These are phyloP conservation scores for Philopedon plagiatum DNA, from an alignment of 2,888 invertebrate species.

Conservation along the genomic window DNA sequence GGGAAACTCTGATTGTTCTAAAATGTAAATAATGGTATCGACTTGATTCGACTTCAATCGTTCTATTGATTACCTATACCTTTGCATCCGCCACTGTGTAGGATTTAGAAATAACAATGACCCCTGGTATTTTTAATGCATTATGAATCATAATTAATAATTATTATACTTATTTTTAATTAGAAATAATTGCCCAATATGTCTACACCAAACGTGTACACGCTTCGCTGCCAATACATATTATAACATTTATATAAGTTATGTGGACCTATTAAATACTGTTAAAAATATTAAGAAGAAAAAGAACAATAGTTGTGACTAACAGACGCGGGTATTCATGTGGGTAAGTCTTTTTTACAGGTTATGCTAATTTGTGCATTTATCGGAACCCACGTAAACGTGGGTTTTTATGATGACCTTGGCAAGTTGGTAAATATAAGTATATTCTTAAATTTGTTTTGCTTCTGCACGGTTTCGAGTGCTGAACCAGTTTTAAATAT, in stretches of 20 bases:
- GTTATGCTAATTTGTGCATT: neutral
- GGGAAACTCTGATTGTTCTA: too few relatives aligned
- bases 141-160: too few relatives aligned
- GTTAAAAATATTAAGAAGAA: neutral
- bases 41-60: too few relatives aligned
- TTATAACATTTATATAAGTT: neutral
- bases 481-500: too few relatives aligned
- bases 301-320: neutral
- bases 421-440: neutral
- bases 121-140: too few relatives aligned
- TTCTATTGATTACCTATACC: too few relatives aligned
- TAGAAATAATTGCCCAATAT: neutral
- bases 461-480: neutral
- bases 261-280: too few relatives aligned
- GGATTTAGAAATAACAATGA: too few relatives aligned
- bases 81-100: too few relatives aligned
- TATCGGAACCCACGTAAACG: neutral
- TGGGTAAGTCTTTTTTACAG: neutral
- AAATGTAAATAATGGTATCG: too few relatives aligned
- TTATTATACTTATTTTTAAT: neutral
- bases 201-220: neutral
- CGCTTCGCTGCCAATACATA: neutral
- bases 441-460: neutral
- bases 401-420: slow-evolving; percentile 4
- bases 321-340: neutral